Evolutionary conservation across 2,888 invertebrate species (phyloP).

Genomic region (Pristionchus maxplancki): DNA sequence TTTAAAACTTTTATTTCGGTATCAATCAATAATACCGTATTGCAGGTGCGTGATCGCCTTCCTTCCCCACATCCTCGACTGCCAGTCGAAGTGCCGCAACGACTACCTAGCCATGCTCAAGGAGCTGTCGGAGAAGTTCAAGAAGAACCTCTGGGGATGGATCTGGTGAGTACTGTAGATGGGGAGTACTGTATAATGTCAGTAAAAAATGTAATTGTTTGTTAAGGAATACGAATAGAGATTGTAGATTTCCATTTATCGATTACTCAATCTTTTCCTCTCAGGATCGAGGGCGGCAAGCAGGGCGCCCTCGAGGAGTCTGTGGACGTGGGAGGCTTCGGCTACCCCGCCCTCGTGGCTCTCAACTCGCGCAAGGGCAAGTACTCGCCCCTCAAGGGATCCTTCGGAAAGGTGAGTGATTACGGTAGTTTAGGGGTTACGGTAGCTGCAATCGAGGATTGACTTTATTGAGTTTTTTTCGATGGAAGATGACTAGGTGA

Average conservation of each 20-base stretch:
- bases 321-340: slow-evolving; percentile 96
- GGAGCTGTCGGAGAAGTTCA: slow-evolving; percentile 90
- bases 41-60: slow-evolving; percentile 88
- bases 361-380: slow-evolving; percentile 97
- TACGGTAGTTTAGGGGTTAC: neutral
- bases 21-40: neutral
- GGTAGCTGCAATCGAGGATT: neutral
- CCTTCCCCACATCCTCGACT: slow-evolving; percentile 95
- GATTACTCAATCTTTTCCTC: neutral
- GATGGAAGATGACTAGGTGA: neutral
- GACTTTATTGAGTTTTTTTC: neutral
- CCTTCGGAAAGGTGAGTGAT: slow-evolving; percentile 82
- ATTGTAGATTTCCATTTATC: no score
- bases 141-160: slow-evolving; percentile 93
- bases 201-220: no score
- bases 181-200: neutral
- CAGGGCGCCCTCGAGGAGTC: slow-evolving; percentile 90
- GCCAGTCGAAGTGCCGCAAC: slow-evolving; percentile 92
- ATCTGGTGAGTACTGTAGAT: slow-evolving; percentile 62
- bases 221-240: no score
- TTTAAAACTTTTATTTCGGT: no score
- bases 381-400: slow-evolving; percentile 91
- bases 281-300: slow-evolving; percentile 79
- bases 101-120: slow-evolving; percentile 87
- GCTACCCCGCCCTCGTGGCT: slow-evolving; percentile 98